These are phyloP conservation scores for Anisognathus igniventris DNA, from an alignment of 2,797 vertebrate species.

Conservation along the genomic window DNA sequence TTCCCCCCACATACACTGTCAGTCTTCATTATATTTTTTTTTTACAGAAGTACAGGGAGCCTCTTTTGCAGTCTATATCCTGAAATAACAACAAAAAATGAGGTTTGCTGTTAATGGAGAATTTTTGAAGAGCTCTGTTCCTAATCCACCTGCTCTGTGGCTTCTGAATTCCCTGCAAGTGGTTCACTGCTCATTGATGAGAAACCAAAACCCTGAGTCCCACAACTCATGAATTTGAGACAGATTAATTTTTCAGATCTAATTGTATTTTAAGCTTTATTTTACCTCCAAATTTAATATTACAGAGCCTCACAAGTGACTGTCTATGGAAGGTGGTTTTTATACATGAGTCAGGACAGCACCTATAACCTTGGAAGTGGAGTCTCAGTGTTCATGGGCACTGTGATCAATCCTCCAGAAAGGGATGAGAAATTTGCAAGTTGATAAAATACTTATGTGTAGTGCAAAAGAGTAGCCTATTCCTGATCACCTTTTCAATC, in stretches of 20 bases:
- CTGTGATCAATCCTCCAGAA: background rate
- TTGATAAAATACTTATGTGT: background rate
- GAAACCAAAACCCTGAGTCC: background rate
- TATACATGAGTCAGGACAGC: background rate
- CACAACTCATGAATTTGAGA: background rate
- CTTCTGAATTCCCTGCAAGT: background rate
- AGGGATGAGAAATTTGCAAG: background rate
- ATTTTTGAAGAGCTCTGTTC: background rate
- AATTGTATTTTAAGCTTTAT: background rate
- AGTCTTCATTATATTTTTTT: background rate
- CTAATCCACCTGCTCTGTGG: background rate
- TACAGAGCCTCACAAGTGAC: background rate
- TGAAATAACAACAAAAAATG: background rate
- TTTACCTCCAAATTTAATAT: background rate
- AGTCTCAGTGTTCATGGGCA: fast-evolving
- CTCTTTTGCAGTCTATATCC: background rate
- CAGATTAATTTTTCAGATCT: background rate
- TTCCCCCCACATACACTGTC: background rate
- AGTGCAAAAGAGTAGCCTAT: background rate
- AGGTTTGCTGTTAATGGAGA: background rate
- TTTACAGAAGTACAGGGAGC: background rate
- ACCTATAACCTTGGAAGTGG: background rate
- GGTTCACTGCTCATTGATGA: background rate
- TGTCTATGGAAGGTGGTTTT: background rate
- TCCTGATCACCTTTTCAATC: background rate